Evolutionary conservation across 2,888 invertebrate species (phyloP).

Genomic region (Heliconius aoede): DNA sequence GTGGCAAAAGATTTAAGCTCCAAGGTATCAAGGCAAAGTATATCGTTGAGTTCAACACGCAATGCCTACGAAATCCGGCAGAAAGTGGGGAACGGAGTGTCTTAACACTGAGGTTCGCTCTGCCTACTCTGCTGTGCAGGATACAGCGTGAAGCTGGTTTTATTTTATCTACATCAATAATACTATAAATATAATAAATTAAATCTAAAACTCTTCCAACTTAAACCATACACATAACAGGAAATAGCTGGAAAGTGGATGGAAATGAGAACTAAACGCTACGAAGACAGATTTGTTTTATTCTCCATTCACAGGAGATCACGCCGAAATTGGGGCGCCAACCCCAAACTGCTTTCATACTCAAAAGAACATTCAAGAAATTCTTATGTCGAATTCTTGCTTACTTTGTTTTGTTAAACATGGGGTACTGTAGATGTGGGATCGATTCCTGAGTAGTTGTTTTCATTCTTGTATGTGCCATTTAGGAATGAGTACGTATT

Average conservation of each 20-base stretch:
- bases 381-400: constrained; percentile 22
- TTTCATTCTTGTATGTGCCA: too few species aligned
- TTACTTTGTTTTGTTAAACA: not conserved
- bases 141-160: too few species aligned
- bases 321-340: constrained; percentile 44
- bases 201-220: not conserved
- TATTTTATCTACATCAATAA: too few species aligned
- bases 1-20: too few species aligned
- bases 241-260: constrained; percentile 77
- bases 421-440: too few species aligned
- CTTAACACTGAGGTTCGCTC: too few species aligned
- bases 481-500: too few species aligned
- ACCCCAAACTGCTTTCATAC: constrained; percentile 39
- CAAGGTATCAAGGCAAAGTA: too few species aligned
- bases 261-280: constrained; percentile 78
- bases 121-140: too few species aligned
- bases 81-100: too few species aligned
- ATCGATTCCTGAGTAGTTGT: not conserved
- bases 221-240: constrained; percentile 57
- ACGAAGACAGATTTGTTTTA: constrained; percentile 79
- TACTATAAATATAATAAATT: not conserved
- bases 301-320: constrained; percentile 59
- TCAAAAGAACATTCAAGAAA: constrained; percentile 33
- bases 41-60: too few species aligned
- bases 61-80: too few species aligned